These are phyloP conservation scores for Folsomia manolachei DNA, from an alignment of 2,888 invertebrate species.

Conservation along the genomic window DNA sequence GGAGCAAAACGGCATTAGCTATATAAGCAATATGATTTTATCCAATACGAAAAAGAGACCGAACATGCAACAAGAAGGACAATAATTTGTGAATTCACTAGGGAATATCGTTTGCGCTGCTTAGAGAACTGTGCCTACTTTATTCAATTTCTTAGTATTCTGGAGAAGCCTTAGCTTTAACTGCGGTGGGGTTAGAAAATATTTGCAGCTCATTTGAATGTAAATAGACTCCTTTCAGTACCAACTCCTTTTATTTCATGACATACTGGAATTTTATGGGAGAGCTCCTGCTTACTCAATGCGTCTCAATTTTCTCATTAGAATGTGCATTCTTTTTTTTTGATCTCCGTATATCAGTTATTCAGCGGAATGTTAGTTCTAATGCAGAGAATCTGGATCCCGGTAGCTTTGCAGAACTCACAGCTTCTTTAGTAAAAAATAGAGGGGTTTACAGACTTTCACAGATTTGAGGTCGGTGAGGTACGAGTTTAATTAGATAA, in stretches of 20 bases:
- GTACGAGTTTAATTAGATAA: too few relatives aligned
- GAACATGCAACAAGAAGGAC: neutral
- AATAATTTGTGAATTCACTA: neutral
- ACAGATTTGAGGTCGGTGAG: too few relatives aligned
- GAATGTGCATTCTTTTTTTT: too few relatives aligned
- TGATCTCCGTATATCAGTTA: too few relatives aligned
- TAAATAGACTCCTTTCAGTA: neutral
- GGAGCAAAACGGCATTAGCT: too few relatives aligned
- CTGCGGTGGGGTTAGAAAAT: neutral
- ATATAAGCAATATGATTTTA: too few relatives aligned
- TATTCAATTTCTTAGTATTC: neutral
- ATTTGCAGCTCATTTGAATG: slow-evolving; percentile 1
- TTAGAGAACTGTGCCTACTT: neutral
- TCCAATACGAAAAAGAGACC: too few relatives aligned
- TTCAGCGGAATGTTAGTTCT: too few relatives aligned
- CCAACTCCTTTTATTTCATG: neutral
- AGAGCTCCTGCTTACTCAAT: neutral
- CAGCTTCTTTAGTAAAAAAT: too few relatives aligned
- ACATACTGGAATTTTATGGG: neutral
- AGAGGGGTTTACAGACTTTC: too few relatives aligned
- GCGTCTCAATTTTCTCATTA: neutral
- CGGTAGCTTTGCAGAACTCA: too few relatives aligned
- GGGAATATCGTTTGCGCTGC: slow-evolving; percentile 1
- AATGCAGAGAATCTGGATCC: too few relatives aligned
- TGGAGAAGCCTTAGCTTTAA: neutral